Conservation (phyloP, 2,888 invertebrate genomes). For the Drosophila paranaensis region DNA sequence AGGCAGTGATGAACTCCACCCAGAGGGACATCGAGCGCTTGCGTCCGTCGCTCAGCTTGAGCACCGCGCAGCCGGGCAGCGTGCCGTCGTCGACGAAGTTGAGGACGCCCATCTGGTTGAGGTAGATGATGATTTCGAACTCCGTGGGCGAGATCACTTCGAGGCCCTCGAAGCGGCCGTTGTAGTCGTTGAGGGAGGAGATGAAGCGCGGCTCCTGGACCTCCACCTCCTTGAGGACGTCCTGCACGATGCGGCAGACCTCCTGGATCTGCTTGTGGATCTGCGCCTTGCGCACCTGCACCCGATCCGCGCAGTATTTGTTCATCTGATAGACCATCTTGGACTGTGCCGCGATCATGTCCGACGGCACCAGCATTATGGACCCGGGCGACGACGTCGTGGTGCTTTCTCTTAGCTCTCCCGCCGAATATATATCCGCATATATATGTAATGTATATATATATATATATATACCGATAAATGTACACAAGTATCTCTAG, state of each 20-base stretch:
- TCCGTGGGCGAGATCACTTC: slow-evolving; percentile 97
- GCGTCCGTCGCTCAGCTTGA: slow-evolving; percentile 97
- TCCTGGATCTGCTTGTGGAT: slow-evolving; percentile 96
- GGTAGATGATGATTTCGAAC: slow-evolving; percentile 97
- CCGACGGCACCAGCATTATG: slow-evolving; percentile 95
- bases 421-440: not conserved
- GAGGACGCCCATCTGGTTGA: slow-evolving; percentile 99
- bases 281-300: slow-evolving; percentile 93
- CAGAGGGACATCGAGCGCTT: slow-evolving; percentile 98
- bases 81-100: slow-evolving; percentile 99
- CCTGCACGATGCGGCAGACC: slow-evolving; percentile 96
- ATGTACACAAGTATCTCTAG: slow-evolving; percentile 4
- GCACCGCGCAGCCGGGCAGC: slow-evolving; percentile 95
- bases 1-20: slow-evolving; percentile 99
- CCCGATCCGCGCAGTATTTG: slow-evolving; percentile 96
- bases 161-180: slow-evolving; percentile 95
- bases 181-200: slow-evolving; percentile 94
- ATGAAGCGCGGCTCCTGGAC: slow-evolving; percentile 98
- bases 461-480: not conserved
- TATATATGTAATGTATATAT: not conserved
- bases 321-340: slow-evolving; percentile 98
- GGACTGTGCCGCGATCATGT: slow-evolving; percentile 97
- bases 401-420: slow-evolving; percentile 10
- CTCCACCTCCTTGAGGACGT: slow-evolving; percentile 97
- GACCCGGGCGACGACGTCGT: slow-evolving; percentile 63